Conservation (phyloP, 1,140 invertebrate genomes). For the Brachionus plicatilis region DNA sequence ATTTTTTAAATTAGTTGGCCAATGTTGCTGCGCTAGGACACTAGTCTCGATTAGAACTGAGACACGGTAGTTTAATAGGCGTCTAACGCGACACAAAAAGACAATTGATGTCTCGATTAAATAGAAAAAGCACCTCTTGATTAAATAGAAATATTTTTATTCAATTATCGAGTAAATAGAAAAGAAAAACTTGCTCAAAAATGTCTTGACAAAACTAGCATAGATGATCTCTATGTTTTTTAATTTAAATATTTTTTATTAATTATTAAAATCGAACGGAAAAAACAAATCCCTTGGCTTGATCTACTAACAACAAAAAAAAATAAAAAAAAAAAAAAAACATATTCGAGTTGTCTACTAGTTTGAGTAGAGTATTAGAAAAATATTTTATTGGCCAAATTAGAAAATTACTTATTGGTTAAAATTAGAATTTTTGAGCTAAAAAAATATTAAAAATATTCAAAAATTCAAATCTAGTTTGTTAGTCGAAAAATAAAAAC, state of each 20-base stretch:
- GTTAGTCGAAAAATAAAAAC: not conserved
- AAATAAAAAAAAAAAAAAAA: not conserved
- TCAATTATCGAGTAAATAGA: constrained; percentile 4
- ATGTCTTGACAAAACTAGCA: not conserved
- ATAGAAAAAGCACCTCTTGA: not conserved
- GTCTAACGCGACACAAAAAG: not conserved
- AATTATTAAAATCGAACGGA: constrained; percentile 24
- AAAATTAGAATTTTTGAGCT: not conserved
- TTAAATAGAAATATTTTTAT: constrained; percentile 34
- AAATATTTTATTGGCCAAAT: constrained; percentile 3
- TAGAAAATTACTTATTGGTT: not conserved
- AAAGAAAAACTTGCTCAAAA: not conserved
- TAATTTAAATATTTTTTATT: constrained; percentile 35
- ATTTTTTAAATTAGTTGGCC: not conserved
- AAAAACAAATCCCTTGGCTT: constrained; percentile 2
- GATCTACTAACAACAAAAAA: constrained; percentile 12
- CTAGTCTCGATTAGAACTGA: not conserved
- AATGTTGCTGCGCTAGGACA: not conserved
- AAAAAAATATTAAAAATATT: not conserved
- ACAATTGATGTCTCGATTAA: constrained; percentile 9
- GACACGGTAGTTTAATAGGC: not conserved
- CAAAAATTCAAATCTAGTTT: not conserved
- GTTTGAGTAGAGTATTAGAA: not conserved
- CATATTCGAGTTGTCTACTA: constrained; percentile 12
- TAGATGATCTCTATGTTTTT: not conserved